phyloP scores from a whole-genome alignment of 2,888 invertebrate species.

The Vannuccia rotundouncinata region DNA sequence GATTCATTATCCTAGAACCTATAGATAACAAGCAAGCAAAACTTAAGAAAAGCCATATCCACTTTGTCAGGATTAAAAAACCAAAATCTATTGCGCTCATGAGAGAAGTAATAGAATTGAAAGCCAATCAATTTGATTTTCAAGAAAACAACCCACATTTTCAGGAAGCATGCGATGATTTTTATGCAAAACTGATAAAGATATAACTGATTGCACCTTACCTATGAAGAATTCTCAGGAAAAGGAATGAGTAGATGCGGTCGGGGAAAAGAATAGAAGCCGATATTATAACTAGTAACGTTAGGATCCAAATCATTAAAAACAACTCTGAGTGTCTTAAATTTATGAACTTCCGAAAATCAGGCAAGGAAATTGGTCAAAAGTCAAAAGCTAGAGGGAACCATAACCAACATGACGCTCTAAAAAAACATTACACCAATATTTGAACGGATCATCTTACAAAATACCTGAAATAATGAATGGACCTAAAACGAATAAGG shows the following conservation, averaged over 20 bases:
- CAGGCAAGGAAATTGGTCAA: slow-evolving; percentile 9
- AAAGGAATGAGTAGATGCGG: slow-evolving; percentile 11
- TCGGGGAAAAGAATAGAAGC: background rate
- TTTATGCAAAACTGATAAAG: no score
- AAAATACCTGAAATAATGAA: slow-evolving; percentile 8
- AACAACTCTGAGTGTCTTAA: background rate
- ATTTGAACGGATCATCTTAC: slow-evolving; percentile 16
- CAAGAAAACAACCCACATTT: no score
- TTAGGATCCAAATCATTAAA: slow-evolving; percentile 2
- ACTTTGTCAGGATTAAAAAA: background rate
- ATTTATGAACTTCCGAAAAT: background rate
- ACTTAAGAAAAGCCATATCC: background rate
- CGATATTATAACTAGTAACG: background rate
- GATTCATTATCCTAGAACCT: slow-evolving; percentile 8
- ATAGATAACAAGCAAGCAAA: background rate
- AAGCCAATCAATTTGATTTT: no score
- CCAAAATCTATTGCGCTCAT: slow-evolving; percentile 14
- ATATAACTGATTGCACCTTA: no score
- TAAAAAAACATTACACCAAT: slow-evolving; percentile 2
- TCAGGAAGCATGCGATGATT: no score
- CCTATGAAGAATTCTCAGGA: background rate
- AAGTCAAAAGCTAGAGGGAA: background rate
- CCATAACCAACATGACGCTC: background rate
- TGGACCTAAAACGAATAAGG: background rate
- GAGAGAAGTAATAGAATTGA: background rate